Conservation (phyloP, 2,888 invertebrate species). For the Drosophila algonquin region DNA sequence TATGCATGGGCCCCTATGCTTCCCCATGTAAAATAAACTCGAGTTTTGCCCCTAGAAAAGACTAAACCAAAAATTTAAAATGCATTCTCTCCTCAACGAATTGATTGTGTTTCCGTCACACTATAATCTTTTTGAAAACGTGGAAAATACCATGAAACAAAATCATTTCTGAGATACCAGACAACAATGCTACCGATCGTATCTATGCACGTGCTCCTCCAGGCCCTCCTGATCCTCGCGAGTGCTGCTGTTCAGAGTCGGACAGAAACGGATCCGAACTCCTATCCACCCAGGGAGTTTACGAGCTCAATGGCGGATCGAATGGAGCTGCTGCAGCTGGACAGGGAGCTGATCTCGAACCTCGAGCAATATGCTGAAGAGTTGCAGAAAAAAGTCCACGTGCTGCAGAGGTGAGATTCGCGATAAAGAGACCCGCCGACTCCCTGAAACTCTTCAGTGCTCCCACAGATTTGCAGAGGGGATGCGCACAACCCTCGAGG, state of each 20-base stretch:
- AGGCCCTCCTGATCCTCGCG: neutral
- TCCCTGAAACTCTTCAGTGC: neutral
- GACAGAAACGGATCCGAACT: neutral
- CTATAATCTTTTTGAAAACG: too few species aligned
- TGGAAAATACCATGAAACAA: too few species aligned
- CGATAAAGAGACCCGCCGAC: neutral
- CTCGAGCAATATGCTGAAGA: constrained; percentile 33
- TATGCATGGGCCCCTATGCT: too few species aligned
- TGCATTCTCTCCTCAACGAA: too few species aligned
- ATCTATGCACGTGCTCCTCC: neutral
- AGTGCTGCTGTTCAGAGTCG: neutral
- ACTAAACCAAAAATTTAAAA: too few species aligned
- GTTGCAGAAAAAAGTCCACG: constrained; percentile 23
- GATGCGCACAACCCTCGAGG: constrained; percentile 20
- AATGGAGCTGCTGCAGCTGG: constrained; percentile 23
- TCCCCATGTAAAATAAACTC: too few species aligned
- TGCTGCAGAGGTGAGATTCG: constrained; percentile 20
- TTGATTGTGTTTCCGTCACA: too few species aligned
- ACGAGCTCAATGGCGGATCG: constrained; percentile 1
- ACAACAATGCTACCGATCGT: neutral
- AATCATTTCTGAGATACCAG: too few species aligned
- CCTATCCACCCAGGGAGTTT: neutral
- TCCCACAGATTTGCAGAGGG: constrained; percentile 35
- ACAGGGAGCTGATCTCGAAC: constrained; percentile 25
- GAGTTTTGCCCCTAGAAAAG: too few species aligned